Evolutionary conservation across 2,888 invertebrate genomes (phyloP).

Genomic region (Tigriopus californicus): DNA sequence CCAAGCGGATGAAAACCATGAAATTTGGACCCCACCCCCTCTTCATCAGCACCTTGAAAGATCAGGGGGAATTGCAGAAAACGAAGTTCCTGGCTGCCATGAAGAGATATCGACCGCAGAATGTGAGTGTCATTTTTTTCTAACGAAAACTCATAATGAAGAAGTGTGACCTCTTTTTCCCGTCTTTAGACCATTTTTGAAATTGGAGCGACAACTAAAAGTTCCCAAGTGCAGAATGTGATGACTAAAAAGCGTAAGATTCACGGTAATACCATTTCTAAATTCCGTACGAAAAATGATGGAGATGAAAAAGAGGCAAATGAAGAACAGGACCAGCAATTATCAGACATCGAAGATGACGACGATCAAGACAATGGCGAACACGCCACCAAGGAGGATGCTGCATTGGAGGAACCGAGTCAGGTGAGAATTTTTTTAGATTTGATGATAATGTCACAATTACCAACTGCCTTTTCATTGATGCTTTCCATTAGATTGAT

Average conservation of each 20-base stretch:
- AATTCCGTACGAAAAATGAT: conserved; percentile 31
- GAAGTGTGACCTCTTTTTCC: too few relatives aligned
- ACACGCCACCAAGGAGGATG: neutral
- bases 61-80: conserved; percentile 19
- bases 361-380: neutral
- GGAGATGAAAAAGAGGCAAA: conserved; percentile 17
- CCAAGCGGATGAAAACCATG: conserved; percentile 43
- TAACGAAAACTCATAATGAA: too few relatives aligned
- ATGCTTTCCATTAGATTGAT: neutral
- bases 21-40: conserved; percentile 45
- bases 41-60: conserved; percentile 24
- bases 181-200: conserved; percentile 84
- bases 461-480: too few relatives aligned
- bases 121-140: too few relatives aligned
- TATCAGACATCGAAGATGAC: neutral
- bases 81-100: conserved; percentile 41
- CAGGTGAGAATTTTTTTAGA: too few relatives aligned
- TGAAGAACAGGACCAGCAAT: conserved; percentile 13
- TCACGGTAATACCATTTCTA: conserved; percentile 36
- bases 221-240: conserved; percentile 46
- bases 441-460: too few relatives aligned
- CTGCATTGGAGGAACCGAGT: too few relatives aligned
- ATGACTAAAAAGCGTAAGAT: conserved; percentile 72
- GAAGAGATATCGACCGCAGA: conserved; percentile 30
- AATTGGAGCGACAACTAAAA: conserved; percentile 58